Evolutionary conservation across 2,797 vertebrate genomes (phyloP).

Genomic region (Crocidura indochinensis): DNA sequence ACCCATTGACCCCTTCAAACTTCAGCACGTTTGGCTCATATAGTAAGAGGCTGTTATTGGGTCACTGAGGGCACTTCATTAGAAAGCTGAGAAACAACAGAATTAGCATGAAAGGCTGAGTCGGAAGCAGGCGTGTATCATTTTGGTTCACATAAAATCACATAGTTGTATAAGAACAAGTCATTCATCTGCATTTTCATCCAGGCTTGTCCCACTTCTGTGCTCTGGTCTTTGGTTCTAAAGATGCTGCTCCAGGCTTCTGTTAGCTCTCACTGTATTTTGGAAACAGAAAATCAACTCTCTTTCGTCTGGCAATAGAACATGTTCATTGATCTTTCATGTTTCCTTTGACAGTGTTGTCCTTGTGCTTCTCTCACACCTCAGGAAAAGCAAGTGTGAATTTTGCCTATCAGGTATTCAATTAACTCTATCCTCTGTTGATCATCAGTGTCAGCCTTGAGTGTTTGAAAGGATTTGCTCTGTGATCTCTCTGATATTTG

Average conservation of each 20-base stretch:
- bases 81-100: background rate
- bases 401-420: slow-evolving; percentile 27
- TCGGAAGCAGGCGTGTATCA: background rate
- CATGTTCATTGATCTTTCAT: background rate
- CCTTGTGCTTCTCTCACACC: background rate
- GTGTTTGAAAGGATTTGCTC: slow-evolving; percentile 53
- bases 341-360: slow-evolving; percentile 23
- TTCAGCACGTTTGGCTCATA: background rate
- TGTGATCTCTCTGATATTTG: slow-evolving; percentile 45
- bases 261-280: slow-evolving; percentile 29
- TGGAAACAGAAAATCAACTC: slow-evolving; percentile 60
- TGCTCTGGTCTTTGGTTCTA: slow-evolving; percentile 15
- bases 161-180: background rate
- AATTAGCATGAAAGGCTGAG: background rate
- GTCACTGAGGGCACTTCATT: background rate
- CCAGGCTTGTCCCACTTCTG: background rate
- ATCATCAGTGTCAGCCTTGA: slow-evolving; percentile 13
- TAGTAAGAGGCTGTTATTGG: background rate
- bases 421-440: slow-evolving; percentile 1
- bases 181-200: slow-evolving; percentile 27
- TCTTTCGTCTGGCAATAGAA: slow-evolving; percentile 50
- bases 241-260: slow-evolving; percentile 46
- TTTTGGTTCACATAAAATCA: background rate
- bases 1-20: fast-evolving
- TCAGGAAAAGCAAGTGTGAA: slow-evolving; percentile 24